Conservation (phyloP, 2,113 vertebrate genomes). For the Arvicanthis niloticus region DNA sequence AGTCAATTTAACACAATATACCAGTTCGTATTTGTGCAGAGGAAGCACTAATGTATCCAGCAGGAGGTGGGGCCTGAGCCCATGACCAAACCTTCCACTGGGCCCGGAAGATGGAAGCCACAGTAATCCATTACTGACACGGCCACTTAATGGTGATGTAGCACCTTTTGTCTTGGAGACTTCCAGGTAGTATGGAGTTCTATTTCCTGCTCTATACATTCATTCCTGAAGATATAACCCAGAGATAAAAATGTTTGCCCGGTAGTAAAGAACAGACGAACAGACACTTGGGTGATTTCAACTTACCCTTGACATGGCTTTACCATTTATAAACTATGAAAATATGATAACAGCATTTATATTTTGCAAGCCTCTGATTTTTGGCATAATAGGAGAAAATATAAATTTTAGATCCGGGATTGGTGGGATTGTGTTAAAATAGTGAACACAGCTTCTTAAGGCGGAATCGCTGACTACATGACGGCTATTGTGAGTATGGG, state of each 20-base stretch:
- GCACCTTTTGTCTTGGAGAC: conserved; percentile 57
- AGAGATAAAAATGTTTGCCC: not conserved
- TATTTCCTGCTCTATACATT: conserved; percentile 29
- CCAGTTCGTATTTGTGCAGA: conserved; percentile 81
- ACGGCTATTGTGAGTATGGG: not conserved
- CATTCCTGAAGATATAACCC: not conserved
- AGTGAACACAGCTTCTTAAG: not conserved
- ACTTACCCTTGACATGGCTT: not conserved
- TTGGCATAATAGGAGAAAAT: not conserved
- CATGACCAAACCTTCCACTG: conserved; percentile 62
- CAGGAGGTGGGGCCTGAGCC: conserved; percentile 78
- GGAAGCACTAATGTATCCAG: conserved; percentile 81
- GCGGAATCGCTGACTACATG: not conserved
- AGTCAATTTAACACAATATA: conserved; percentile 84
- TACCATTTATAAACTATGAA: conserved; percentile 16
- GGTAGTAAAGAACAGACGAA: not conserved
- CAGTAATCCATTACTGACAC: conserved; percentile 71
- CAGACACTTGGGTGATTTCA: not conserved
- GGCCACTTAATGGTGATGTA: conserved; percentile 70
- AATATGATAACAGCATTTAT: not conserved
- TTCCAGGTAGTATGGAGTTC: not conserved
- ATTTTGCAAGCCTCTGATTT: not conserved
- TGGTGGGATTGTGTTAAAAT: not conserved
- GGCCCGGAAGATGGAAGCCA: conserved; percentile 69
- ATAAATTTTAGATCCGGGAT: not conserved